Conservation (phyloP, 1,140 invertebrate species). For the Habropoda laboriosa region DNA sequence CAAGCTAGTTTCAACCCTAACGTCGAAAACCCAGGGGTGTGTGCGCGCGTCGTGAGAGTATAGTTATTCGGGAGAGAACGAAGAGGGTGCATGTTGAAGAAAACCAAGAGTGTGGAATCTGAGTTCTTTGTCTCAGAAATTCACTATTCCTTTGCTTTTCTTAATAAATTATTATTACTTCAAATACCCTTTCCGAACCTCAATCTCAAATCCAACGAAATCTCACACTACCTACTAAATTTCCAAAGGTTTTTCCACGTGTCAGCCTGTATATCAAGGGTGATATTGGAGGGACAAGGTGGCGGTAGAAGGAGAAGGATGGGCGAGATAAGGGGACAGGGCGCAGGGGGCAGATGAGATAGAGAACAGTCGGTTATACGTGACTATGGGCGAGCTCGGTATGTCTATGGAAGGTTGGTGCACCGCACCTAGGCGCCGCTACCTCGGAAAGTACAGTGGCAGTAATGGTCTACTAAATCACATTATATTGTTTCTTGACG, state of each 20-base stretch:
- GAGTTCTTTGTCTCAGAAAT: too few species aligned
- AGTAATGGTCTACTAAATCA: slow-evolving; percentile 77
- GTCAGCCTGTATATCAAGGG: slow-evolving; percentile 18
- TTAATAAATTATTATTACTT: too few species aligned
- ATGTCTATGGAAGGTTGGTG: slow-evolving; percentile 65
- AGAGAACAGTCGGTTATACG: slow-evolving; percentile 69
- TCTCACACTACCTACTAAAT: too few species aligned
- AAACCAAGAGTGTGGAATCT: too few species aligned
- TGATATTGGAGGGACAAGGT: slow-evolving; percentile 12
- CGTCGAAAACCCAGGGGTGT: too few species aligned
- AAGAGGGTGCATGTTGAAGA: too few species aligned
- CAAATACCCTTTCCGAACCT: too few species aligned
- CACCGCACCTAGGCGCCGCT: slow-evolving; percentile 65
- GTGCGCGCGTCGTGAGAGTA: too few species aligned
- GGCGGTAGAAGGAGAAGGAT: neutral
- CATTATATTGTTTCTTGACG: slow-evolving; percentile 76
- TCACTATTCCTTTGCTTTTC: too few species aligned
- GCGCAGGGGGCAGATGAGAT: slow-evolving; percentile 56
- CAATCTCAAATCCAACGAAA: too few species aligned
- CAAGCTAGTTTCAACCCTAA: too few species aligned
- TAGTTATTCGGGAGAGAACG: too few species aligned
- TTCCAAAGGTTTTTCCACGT: neutral
- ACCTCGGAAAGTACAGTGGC: slow-evolving; percentile 72
- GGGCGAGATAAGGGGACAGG: slow-evolving; percentile 22
- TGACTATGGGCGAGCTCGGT: slow-evolving; percentile 59